These are phyloP conservation scores for Serilophus lunatus DNA, from an alignment of 2,113 vertebrate genomes.

Conservation along the genomic window DNA sequence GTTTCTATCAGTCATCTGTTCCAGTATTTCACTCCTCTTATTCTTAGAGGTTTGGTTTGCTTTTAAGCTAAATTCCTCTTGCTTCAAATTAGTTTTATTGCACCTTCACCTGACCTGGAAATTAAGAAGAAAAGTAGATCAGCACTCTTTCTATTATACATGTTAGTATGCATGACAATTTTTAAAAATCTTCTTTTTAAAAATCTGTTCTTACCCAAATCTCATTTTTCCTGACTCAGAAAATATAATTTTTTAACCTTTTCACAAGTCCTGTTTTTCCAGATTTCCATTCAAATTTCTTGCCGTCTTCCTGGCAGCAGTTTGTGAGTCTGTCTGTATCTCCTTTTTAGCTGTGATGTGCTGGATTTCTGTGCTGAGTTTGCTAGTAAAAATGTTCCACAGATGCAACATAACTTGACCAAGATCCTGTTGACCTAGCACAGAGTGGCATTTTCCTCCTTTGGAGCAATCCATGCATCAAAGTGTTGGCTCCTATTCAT, in stretches of 20 bases:
- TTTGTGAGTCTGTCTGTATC: background rate
- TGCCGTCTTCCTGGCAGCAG: background rate
- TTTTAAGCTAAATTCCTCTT: background rate
- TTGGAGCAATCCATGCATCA: background rate
- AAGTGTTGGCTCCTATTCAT: background rate
- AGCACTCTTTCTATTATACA: background rate
- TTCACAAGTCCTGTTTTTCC: background rate
- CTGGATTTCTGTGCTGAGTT: background rate
- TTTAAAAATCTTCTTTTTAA: background rate
- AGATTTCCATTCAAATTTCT: background rate
- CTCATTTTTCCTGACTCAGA: background rate
- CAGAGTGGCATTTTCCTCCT: background rate
- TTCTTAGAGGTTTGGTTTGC: background rate
- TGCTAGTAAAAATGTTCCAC: background rate
- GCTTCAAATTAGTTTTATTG: background rate
- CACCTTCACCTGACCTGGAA: background rate
- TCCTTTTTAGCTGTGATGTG: background rate
- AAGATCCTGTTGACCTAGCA: background rate
- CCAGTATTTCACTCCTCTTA: background rate
- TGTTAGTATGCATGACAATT: background rate
- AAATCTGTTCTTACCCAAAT: background rate
- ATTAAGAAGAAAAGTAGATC: background rate
- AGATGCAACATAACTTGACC: accelerated
- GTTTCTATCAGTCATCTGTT: background rate
- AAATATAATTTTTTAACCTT: background rate